A percentile compares a stretch with the other conserved stretches of the same genome.
Conservation (phyloP, 2,888 invertebrate genomes). For the Thereva unica region DNA sequence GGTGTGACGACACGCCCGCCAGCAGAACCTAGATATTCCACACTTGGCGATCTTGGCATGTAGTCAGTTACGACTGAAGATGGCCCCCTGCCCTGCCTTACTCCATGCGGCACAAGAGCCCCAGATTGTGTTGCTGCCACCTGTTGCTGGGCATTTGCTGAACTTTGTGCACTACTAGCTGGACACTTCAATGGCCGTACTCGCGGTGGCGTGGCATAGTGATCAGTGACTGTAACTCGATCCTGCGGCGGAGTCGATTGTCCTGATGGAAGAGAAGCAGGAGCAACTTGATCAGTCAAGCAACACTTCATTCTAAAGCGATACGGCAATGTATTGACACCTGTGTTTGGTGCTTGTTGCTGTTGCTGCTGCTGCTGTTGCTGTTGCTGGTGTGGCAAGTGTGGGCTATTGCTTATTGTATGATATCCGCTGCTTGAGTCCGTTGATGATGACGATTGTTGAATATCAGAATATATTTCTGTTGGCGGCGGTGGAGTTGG, state of each 20-base stretch:
- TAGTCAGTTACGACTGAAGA: conserved; percentile 44
- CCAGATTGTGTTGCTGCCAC: conserved; percentile 14
- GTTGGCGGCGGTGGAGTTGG: conserved; percentile 56
- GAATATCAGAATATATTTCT: conserved; percentile 48
- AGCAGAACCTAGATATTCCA: conserved; percentile 46
- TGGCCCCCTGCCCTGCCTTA: conserved; percentile 11
- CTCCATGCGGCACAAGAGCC: conserved; percentile 31
- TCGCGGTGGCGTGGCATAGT: conserved; percentile 50
- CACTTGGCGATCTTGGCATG: conserved; percentile 46
- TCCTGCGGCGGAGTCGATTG: conserved; percentile 39
- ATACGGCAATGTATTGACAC: conserved; percentile 51
- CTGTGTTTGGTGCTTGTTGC: conserved; percentile 38
- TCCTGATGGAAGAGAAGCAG: conserved; percentile 18
- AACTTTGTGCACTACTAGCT: conserved; percentile 4
- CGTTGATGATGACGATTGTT: conserved; percentile 43
- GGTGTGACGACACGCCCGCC: conserved; percentile 48
- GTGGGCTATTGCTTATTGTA: conserved; percentile 32
- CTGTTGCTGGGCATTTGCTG: conserved; percentile 20
- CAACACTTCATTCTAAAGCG: conserved; percentile 56
- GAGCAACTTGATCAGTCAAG: conserved; percentile 43
- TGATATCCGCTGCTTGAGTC: conserved; percentile 41
- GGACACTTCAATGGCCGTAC: conserved; percentile 44
- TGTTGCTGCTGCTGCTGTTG: conserved; percentile 39
- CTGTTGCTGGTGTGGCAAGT: conserved; percentile 42
- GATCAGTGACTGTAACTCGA: conserved; percentile 44